Evolutionary conservation across 1,140 invertebrate species (phyloP).

Genomic region (Macrostomum lignano): DNA sequence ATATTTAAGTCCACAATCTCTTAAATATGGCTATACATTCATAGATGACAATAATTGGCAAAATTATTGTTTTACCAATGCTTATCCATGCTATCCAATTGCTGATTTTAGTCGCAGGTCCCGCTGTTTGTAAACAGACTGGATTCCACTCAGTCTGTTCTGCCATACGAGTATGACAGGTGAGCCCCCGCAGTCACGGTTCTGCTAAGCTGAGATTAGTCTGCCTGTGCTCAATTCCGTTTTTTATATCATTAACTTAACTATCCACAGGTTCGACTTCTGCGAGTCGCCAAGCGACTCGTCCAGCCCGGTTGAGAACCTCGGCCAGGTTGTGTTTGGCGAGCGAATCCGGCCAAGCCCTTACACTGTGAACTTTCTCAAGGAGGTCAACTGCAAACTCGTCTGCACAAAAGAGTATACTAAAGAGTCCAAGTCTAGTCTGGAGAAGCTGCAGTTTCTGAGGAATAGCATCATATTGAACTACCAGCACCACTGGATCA

Average conservation of each 20-base stretch:
- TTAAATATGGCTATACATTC: no score
- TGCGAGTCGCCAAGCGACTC: no score
- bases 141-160: slow-evolving; percentile 74
- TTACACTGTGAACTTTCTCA: slow-evolving; percentile 41
- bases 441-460: slow-evolving; percentile 44
- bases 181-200: slow-evolving; percentile 60
- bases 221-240: no score
- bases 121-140: slow-evolving; percentile 71
- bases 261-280: no score
- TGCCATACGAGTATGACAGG: slow-evolving; percentile 79
- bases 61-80: no score
- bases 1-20: no score
- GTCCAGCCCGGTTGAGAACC: slow-evolving; percentile 83
- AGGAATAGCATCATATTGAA: slow-evolving; percentile 75
- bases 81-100: no score
- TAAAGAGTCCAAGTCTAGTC: slow-evolving; percentile 34
- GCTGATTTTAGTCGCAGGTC: no score
- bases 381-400: slow-evolving; percentile 39
- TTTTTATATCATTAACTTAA: no score
- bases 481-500: slow-evolving; percentile 72
- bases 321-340: slow-evolving; percentile 91
- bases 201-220: slow-evolving; percentile 35
- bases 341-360: slow-evolving; percentile 78
- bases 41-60: no score
- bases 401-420: slow-evolving; percentile 47